These are phyloP conservation scores for Drosophila paracracens DNA, from an alignment of 2,888 invertebrate genomes.

Conservation along the genomic window DNA sequence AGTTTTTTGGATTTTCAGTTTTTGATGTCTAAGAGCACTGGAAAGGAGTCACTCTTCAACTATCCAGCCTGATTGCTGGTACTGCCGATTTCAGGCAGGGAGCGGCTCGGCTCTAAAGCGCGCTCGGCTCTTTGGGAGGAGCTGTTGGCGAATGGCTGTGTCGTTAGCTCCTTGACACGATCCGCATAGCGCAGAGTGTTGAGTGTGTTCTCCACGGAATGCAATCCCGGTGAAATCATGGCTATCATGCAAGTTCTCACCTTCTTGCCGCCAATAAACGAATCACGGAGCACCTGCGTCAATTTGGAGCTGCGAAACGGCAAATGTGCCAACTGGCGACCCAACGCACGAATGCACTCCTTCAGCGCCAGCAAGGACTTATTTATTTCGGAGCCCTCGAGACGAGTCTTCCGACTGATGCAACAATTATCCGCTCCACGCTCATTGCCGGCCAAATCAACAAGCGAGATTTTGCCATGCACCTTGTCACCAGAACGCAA, in stretches of 20 bases:
- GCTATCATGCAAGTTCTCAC: constrained; percentile 99
- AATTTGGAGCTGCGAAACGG: constrained; percentile 99
- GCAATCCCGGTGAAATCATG: constrained; percentile 98
- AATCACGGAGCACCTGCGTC: constrained; percentile 97
- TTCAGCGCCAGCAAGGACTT: constrained; percentile 96
- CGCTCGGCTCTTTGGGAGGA: not conserved
- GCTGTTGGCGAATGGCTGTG: constrained; percentile 86
- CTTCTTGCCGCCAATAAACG: constrained; percentile 98
- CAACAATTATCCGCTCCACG: constrained; percentile 99
- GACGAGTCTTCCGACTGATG: constrained; percentile 95
- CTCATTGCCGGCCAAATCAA: constrained; percentile 99
- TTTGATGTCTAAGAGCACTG: not conserved
- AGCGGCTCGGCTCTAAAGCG: constrained; percentile 4
- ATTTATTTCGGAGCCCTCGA: constrained; percentile 85
- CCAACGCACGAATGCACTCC: constrained; percentile 98
- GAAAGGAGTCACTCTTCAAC: not conserved
- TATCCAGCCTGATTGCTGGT: not conserved
- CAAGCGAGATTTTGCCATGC: constrained; percentile 99
- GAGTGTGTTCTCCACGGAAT: constrained; percentile 98
- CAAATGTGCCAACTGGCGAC: constrained; percentile 96
- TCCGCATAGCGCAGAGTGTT: constrained; percentile 99
- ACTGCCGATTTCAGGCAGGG: constrained; percentile 18
- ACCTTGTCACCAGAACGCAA: constrained; percentile 90
- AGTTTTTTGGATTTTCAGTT: too few relatives aligned
- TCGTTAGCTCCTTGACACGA: constrained; percentile 94